Evolutionary conservation across 1,140 invertebrate species (phyloP), one percentile per base, ranked within the genome.

Genomic region (Dinoponera quadriceps): DNA sequence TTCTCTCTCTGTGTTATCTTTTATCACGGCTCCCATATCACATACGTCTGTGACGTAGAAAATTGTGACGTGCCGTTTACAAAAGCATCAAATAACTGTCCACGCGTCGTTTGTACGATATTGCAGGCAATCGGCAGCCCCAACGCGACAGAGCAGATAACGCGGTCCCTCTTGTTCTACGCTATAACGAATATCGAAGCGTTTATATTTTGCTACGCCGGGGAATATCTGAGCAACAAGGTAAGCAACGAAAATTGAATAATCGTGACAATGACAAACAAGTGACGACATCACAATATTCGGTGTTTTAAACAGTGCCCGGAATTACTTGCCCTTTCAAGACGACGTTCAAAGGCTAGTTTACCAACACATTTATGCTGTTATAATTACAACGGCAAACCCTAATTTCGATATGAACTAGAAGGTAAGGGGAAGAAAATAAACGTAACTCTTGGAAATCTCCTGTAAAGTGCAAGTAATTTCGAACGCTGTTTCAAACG

Each of bases 221-320:
- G 85, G 3, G 78, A 87, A 78, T 87, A 78, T 54, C 57, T 87
- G 20, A 83, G 60, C 33, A 9, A 38, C 4, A 78, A 72, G 33
- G 82, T 86, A 49, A 82, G 44, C 22, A 33, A 59, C 63, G 33
- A 7, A 20, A 3, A 22, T n/a, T 38, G n/a, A 73, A 16, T 25
- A 16, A 54, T 25, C 33, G n/a, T 49, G 27, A 16, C 7, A 3
- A 11, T 51, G 49, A 51, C 18, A 13, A 51, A 51, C 18, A 51
- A 51, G 38, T 55, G 7, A 57, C 48, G 20, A 68, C 78, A 80
- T n/a, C n/a, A n/a, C n/a, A n/a, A n/a, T n/a, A n/a, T n/a, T n/a
- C n/a, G n/a, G n/a, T n/a, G n/a, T n/a, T n/a, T n/a, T n/a, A n/a
- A n/a, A n/a, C n/a, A n/a, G n/a, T 3, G 29, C 9, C 18, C 9